Base-by-base conservation (phyloP, 1,140 invertebrate species). In the Pseudomyrmex flavicornis region DNA sequence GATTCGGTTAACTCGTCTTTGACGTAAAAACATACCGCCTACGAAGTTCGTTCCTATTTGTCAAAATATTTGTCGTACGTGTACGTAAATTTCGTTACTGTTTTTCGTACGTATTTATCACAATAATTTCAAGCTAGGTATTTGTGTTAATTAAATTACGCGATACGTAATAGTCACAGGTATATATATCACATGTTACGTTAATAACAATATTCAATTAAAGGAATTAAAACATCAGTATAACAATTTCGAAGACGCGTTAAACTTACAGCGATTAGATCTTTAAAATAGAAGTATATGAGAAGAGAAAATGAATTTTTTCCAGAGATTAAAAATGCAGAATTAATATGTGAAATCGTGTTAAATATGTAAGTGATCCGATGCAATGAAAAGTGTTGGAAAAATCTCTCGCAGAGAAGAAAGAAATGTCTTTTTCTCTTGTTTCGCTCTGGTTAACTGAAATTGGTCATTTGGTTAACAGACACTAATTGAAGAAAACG, bases 381-480 rank as follows among this genome's bases (percentile, higher is more conserved):
- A 76, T 66, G 48, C 66, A 68, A 44, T 66, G 52, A 4, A 5
- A n/a, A 76, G 22, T 7, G 12, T 66, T 54, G n/a, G 48, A 77
- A 9, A 66, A 52, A 54, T 66, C 8, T 22, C 17, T 22, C 61
- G 12, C 2, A 2, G 26, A 7, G 15, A 5, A 76, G 54, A 65
- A 50, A 66, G 22, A 26, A 65, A 46, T n/a, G 8, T 48, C 13
- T 1, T 44, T 17, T 3, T 2, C n/a, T 35, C 9, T 26, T 66
- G 26, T 77, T 54, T 50, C 61, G 13, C 26, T 54, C 7, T 76
- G 22, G 15, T 66, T 20, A 66, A 76, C 12, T 5, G 12, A 66
- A 66, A 77, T 68, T 54, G n/a, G n/a, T 35, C n/a, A 52, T 65
- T 66, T 46, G 12, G 56, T 15, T 73, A 73, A 58, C 52, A 15